These are phyloP conservation scores for Triplophysa dalaica DNA, from an alignment of 2,113 vertebrate genomes.

Conservation along the genomic window DNA sequence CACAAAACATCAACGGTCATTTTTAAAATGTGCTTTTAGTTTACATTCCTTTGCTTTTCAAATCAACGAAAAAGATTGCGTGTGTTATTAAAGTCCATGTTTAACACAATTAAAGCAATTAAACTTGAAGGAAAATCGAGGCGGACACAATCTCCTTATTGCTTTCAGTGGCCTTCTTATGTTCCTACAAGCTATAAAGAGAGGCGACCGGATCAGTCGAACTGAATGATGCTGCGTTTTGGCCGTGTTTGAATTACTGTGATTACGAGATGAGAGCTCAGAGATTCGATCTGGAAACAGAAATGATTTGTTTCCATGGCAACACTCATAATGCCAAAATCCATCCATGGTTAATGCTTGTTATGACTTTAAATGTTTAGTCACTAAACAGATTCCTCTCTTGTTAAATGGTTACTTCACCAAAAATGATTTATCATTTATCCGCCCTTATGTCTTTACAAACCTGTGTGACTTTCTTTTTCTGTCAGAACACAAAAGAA, in stretches of 20 bases:
- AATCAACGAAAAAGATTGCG: not conserved
- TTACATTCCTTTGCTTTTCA: not conserved
- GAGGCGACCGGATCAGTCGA: not conserved
- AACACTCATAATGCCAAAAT: not conserved
- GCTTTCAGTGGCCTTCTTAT: not conserved
- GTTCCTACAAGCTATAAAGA: not conserved
- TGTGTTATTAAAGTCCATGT: not conserved
- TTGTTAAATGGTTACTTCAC: not conserved
- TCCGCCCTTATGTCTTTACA: no score
- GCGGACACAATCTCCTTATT: not conserved
- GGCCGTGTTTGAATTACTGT: not conserved
- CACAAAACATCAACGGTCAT: not conserved
- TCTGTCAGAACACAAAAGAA: no score
- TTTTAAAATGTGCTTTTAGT: not conserved
- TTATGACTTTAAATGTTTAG: not conserved
- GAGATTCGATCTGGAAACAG: not conserved
- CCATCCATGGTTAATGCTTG: not conserved
- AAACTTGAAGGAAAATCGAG: not conserved
- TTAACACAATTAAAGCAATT: constrained; percentile 8
- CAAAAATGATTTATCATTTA: no score
- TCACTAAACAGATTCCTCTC: not conserved
- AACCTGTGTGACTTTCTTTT: no score
- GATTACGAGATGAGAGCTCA: constrained; percentile 12
- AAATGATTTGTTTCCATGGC: not conserved
- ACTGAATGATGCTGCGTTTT: not conserved